Base-by-base conservation (phyloP, 2,888 invertebrate species). In the Drosophila sordidula region DNA sequence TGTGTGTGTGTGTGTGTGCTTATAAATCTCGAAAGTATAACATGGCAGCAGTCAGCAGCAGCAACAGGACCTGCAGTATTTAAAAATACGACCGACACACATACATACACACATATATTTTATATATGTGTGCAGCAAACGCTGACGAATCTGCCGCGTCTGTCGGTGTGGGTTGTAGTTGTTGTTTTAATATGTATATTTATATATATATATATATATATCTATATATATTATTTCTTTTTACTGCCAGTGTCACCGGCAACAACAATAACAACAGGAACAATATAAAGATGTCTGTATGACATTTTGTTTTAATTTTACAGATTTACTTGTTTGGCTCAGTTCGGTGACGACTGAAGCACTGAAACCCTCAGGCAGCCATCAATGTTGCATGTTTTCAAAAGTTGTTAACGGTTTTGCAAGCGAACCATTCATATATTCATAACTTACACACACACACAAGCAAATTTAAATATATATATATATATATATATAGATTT, bases 281-380 rank as follows among this genome's bases (percentile, higher is more conserved):
- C 25, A 45, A 22, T 4, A 39, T 32, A 29, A 8, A 41, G 49
- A 54, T 44, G 70, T 51, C 57, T 63, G 72, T 66, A 78, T 73
- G 75, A 70, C 85, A 76, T 76, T 89, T 81, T 79, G 73, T 84
- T 89, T 88, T 74, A 83, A 87, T 89, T 86, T 84, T 44, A 72
- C 78, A 78, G 74, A 87, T 84, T 87, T 84, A 84, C 81, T 77
- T 78, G 70, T 70, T 69, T 72, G 66, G 55, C 58, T 63, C 56
- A 57, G 73, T 67, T 65, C 65, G 61, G 45, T 54, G 65, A 69
- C 62, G 52, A 58, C 61, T 76, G 66, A 41, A 56, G 61, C 49
- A 46, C 52, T 41, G 46, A 14, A 32, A 42, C 42, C 63, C 63
- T 58, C 57, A 41, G 69, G 76, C 75, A 63, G 29, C 57, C 70